Evolutionary conservation across 2,113 vertebrate species (phyloP), one percentile per base, ranked within the genome.

Genomic region (Clarias batrachus): DNA sequence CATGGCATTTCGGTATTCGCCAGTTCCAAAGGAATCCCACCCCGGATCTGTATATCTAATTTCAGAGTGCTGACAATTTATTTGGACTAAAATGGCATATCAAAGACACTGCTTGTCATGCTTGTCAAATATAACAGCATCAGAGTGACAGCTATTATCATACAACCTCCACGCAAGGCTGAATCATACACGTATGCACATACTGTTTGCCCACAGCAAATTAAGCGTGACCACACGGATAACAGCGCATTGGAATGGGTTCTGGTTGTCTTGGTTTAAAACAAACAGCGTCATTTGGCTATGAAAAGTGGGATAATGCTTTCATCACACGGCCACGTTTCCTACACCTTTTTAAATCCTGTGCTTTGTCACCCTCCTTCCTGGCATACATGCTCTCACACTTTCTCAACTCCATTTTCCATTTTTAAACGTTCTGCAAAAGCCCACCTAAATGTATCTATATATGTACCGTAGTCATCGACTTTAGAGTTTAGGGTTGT

Each of bases 121-220:
- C 59, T 52, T 85, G 73, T 85, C 73, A 78, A 77, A 65, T 13
- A n/a, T 63, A 78, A 77, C 33, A 78, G 84, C 48, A 85, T 85
- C 41, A 85, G 37, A 78, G 59, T 77, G 73, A 66, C 25, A 62
- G 84, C 60, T 78, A 77, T 85, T 85, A 60, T 85, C 12, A 78
- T 41, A 78, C 57, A 85, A 54, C 25, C 71, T 78, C 60, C 21
- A 48, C 76, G 84, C 59, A 85, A 66, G n/a, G 30, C 37, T 65
- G 84, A 82, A 66, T 82, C 81, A 65, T 63, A 66, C 37, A 78
- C 73, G 54, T 30, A 85, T 65, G 48, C 48, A 48, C 48, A 48
- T 8, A 48, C 7, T 48, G 48, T 48, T 48, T 48, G 71, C 84
- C 60, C 65, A 27, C 25, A 52, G 71, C 37, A 27, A 85, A 78